Evolutionary conservation across 2,113 vertebrate species (phyloP).

Genomic region (Tor tambroides): DNA sequence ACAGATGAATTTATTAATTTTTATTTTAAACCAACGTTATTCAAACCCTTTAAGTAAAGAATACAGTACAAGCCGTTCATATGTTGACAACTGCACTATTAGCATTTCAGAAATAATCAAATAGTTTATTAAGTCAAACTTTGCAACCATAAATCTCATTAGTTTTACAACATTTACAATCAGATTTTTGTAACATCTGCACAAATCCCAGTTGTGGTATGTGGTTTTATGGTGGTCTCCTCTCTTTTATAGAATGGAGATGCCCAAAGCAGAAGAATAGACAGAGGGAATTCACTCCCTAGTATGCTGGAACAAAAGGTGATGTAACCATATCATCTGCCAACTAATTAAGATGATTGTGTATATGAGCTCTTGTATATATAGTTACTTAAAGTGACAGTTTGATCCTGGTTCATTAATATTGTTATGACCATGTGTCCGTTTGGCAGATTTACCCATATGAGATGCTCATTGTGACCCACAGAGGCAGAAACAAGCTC

Average conservation of each 20-base stretch:
- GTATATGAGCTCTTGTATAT: neutral
- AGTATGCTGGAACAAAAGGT: constrained; percentile 90
- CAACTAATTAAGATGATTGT: neutral
- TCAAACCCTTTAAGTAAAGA: neutral
- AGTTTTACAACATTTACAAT: neutral
- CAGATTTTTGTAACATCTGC: neutral
- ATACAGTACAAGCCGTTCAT: neutral
- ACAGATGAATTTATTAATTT: neutral
- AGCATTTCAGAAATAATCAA: neutral
- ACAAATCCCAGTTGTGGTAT: neutral
- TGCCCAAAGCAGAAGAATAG: constrained; percentile 84
- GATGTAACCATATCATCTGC: neutral
- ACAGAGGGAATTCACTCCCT: constrained; percentile 89
- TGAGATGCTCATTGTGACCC: constrained; percentile 86
- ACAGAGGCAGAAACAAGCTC: constrained; percentile 81
- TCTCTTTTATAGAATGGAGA: constrained; percentile 81
- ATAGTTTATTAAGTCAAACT: neutral
- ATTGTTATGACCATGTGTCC: constrained; percentile 27
- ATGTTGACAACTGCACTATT: neutral
- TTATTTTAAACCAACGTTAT: neutral
- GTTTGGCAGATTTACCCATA: constrained; percentile 78
- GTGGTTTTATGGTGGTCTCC: neutral
- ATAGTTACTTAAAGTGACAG: neutral
- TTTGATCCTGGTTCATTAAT: neutral
- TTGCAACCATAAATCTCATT: neutral